These are phyloP conservation scores for Masticophis lateralis DNA, from an alignment of 2,797 vertebrate genomes.

Conservation along the genomic window DNA sequence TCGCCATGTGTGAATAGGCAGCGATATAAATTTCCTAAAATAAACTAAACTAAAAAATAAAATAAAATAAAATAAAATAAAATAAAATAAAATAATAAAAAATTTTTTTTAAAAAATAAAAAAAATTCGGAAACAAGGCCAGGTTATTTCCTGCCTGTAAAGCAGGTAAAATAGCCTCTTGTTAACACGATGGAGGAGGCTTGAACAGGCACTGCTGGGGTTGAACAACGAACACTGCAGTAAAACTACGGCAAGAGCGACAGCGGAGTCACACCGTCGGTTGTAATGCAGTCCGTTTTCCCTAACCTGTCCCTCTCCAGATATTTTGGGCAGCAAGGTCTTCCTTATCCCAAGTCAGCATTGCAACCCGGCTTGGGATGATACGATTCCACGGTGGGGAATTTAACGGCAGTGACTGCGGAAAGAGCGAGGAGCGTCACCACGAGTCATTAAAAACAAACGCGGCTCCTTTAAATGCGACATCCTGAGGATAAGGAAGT, in stretches of 20 bases:
- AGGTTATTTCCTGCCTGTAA: neutral
- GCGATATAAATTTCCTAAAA: too few relatives aligned
- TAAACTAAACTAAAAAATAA: too few relatives aligned
- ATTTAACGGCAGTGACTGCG: neutral
- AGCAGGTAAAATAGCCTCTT: neutral
- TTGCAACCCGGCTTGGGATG: neutral
- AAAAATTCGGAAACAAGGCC: neutral
- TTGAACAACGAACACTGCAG: neutral
- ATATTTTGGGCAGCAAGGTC: neutral
- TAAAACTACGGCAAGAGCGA: neutral
- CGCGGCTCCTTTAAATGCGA: conserved; percentile 24
- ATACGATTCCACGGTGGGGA: neutral
- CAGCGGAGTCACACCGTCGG: neutral
- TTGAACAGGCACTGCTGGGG: neutral
- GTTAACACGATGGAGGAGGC: neutral
- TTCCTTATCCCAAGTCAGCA: neutral
- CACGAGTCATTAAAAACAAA: neutral
- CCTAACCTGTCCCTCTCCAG: neutral
- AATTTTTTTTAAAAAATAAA: too few relatives aligned
- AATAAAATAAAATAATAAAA: too few relatives aligned
- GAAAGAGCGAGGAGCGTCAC: neutral
- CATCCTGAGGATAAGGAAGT: fast-evolving
- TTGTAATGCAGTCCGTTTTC: neutral
- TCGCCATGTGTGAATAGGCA: too few relatives aligned
- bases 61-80: too few relatives aligned